These are phyloP conservation scores for Lethenteron reissneri DNA, from an alignment of 2,113 vertebrate species.

Conservation along the genomic window DNA sequence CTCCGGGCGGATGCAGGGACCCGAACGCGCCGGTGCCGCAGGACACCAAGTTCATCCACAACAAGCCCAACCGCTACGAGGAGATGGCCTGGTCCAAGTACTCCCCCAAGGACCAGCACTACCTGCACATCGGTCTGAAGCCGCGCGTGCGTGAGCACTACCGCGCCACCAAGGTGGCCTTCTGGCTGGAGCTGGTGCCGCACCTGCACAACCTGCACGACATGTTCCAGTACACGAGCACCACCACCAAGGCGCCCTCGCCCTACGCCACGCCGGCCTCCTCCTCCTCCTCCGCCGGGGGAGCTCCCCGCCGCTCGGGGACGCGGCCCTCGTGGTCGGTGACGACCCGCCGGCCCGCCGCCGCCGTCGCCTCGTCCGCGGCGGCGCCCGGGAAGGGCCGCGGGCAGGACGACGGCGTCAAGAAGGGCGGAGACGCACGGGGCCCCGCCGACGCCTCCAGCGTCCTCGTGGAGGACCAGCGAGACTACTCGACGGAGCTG, in stretches of 20 bases:
- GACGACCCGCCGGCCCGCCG: slow-evolving; percentile 32
- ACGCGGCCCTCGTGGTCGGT: slow-evolving; percentile 16
- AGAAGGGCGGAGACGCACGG: too few relatives aligned
- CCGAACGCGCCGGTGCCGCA: slow-evolving; percentile 3
- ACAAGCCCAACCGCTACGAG: slow-evolving; percentile 5
- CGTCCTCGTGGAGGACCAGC: slow-evolving; percentile 38
- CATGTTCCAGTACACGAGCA: slow-evolving; percentile 27
- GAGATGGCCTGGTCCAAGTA: slow-evolving; percentile 6
- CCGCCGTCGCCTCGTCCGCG: slow-evolving; percentile 26
- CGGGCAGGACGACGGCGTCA: slow-evolving; percentile 27
- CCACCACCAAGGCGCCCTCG: slow-evolving; percentile 29
- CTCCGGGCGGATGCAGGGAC: background rate
- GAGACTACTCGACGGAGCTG: slow-evolving; percentile 67
- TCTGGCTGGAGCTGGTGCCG: slow-evolving; percentile 69
- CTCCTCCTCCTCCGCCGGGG: too few relatives aligned
- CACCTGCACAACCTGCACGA: slow-evolving; percentile 57
- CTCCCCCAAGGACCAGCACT: slow-evolving; percentile 4
- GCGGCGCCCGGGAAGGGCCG: slow-evolving; percentile 34
- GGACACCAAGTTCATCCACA: slow-evolving; percentile 6
- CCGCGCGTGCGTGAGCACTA: slow-evolving; percentile 4
- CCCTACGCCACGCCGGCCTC: slow-evolving; percentile 27
- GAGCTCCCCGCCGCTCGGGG: slow-evolving; percentile 16
- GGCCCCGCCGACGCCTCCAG: too few relatives aligned
- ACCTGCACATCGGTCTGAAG: slow-evolving; percentile 2
- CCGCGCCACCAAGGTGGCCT: slow-evolving; percentile 17